Evolutionary conservation across 1,140 invertebrate species (phyloP).

Genomic region (Aphelinus certus): DNA sequence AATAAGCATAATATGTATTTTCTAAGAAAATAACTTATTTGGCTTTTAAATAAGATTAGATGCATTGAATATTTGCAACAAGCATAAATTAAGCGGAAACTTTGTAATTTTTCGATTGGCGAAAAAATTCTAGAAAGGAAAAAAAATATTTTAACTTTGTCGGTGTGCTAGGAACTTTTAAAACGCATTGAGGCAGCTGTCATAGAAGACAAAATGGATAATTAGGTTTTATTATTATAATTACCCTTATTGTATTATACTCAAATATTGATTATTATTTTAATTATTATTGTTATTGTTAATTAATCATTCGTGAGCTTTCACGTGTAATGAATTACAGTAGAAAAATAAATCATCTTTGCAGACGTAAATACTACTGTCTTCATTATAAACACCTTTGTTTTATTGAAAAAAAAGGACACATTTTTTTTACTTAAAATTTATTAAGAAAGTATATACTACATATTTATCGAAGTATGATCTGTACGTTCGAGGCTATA

Average conservation of each 20-base stretch:
- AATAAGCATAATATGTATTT: conserved; percentile 37
- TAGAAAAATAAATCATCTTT: conserved; percentile 58
- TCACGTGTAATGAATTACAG: conserved; percentile 58
- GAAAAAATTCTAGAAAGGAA: conserved; percentile 40
- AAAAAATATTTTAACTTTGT: conserved; percentile 58
- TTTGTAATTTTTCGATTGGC: conserved; percentile 5
- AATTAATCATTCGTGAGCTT: conserved; percentile 54
- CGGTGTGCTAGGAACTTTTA: conserved; percentile 61
- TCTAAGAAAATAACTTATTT: conserved; percentile 23
- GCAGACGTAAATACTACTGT: conserved; percentile 41
- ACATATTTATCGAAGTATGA: too few species aligned
- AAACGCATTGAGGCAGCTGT: conserved; percentile 67
- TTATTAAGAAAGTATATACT: not conserved
- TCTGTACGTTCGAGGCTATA: too few species aligned
- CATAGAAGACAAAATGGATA: conserved; percentile 59
- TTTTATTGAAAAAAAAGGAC: not conserved
- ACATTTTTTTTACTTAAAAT: conserved; percentile 34
- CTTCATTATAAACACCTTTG: too few species aligned
- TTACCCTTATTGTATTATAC: conserved; percentile 58
- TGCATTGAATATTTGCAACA: not conserved
- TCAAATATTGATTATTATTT: conserved; percentile 55
- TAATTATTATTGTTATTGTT: conserved; percentile 59
- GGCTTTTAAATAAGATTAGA: conserved; percentile 3
- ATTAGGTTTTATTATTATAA: conserved; percentile 61
- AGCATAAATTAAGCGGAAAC: not conserved